Percentiles rank a stretch among this genome's conserved stretches.
Conservation (phyloP, 2,113 vertebrate genomes). For the Paramormyrops kingsleyae region DNA sequence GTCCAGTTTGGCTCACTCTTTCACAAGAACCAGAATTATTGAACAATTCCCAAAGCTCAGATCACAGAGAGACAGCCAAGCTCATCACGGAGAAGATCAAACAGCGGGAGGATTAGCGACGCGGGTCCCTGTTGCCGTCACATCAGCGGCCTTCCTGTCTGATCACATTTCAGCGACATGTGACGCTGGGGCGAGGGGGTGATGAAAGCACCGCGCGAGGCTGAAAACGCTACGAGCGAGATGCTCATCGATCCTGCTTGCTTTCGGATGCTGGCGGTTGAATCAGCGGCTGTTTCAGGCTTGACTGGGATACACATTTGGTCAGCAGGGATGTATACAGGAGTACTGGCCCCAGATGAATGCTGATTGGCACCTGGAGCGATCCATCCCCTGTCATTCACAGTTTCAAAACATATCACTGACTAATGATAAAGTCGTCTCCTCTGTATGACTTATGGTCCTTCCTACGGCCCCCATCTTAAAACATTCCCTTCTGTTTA, state of each 20-base stretch:
- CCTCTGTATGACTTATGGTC: neutral
- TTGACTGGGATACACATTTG: neutral
- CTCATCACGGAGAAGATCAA: neutral
- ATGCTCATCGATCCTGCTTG: neutral
- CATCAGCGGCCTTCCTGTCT: neutral
- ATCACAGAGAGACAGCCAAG: neutral
- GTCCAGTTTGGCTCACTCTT: neutral
- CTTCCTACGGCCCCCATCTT: neutral
- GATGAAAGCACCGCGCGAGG: neutral
- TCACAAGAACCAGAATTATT: neutral
- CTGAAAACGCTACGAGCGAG: neutral
- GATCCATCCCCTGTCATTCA: neutral
- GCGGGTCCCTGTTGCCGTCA: neutral
- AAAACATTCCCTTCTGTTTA: neutral
- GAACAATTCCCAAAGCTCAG: conserved; percentile 13
- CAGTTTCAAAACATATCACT: neutral
- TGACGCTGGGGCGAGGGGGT: neutral
- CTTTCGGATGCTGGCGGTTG: neutral
- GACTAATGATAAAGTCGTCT: neutral
- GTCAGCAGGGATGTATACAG: neutral
- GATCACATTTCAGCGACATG: neutral
- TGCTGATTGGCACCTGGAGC: neutral
- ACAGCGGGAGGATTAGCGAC: neutral
- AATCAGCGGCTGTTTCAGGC: neutral
- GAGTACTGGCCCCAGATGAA: neutral